phyloP scores from a whole-genome alignment of 2,797 vertebrate genomes.

The Apogon hyalosoma region DNA sequence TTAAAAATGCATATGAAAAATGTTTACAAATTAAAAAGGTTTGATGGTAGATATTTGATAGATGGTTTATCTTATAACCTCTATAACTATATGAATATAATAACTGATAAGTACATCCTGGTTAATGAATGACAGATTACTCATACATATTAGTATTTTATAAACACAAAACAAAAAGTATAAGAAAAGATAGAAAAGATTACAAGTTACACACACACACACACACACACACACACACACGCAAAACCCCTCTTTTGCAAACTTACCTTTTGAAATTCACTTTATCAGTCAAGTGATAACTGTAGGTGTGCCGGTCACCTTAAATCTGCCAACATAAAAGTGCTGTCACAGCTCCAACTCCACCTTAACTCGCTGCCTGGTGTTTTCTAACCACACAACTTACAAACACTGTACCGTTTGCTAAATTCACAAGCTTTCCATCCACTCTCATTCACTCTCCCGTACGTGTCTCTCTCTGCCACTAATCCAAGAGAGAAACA shows the following conservation, averaged over 20 bases:
- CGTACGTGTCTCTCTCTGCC: slow-evolving; percentile 36
- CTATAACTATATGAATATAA: background rate
- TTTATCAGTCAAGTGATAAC: slow-evolving; percentile 15
- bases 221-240: background rate
- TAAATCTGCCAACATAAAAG: background rate
- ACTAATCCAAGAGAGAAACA: slow-evolving; percentile 74
- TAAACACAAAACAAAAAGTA: background rate
- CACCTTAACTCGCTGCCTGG: background rate
- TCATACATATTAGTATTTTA: background rate
- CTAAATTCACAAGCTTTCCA: slow-evolving; percentile 41
- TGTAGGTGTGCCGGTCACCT: background rate
- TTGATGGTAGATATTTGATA: background rate
- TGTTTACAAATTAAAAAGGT: background rate
- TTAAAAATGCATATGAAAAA: background rate
- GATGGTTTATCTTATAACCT: background rate
- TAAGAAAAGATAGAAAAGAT: background rate
- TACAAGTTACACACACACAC: background rate
- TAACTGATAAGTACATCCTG: background rate
- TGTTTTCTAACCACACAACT: slow-evolving; percentile 16
- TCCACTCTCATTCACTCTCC: slow-evolving; percentile 14
- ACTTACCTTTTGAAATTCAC: slow-evolving; percentile 53
- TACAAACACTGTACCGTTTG: slow-evolving; percentile 6
- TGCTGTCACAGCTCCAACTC: slow-evolving; percentile 3
- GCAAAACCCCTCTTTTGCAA: background rate
- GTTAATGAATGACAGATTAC: background rate